Base-by-base conservation (phyloP, 2,797 vertebrate species). In the Triplophysa bombifrons region DNA sequence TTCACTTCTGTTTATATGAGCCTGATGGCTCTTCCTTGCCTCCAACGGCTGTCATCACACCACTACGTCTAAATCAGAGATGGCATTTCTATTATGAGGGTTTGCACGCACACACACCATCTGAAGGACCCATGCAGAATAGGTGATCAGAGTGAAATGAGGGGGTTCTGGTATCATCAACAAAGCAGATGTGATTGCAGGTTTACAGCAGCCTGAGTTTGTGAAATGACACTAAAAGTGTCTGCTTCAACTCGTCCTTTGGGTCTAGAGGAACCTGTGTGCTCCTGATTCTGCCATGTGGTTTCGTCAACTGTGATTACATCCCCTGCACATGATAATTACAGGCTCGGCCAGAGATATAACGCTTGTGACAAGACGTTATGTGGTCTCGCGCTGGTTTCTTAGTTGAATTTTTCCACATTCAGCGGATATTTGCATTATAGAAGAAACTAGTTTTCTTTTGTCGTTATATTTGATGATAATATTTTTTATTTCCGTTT, bases 181-280 rank as follows among this genome's bases (percentile, higher is more conserved):
- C 86, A 91, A 91, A 86, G 75, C 84, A 79, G 64, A 77, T 65
- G 80, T 91, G 88, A 91, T 91, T 91, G 84, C 64, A 60, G 67
- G 72, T 25, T 75, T 72, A 81, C 27, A 51, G 84, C 51, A 72
- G 51, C 5, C 5, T 81, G 41, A 85, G 85, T 84, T 73, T 82
- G 76, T 48, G 27, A 27, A 41, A 34, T 41, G 17, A 20, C 67
- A 66, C 46, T 67, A 34, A n/a, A 63, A 22, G 68, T 51, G 56
- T 51, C 9, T 17, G 12, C 58, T 7, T 22, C 19, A 46, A 60
- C 68, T 71, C 34, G 46, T 22, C 51, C 46, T 41, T 22, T 19
- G 4, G n/a, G 16, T 61, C 38, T 69, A 25, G 16, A 10, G 14
- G 10, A 72, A 75, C 9, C 46, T 48, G 81, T 82, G 86, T 83